These are phyloP conservation scores for Oscheius myriophilus DNA, from an alignment of 2,888 invertebrate genomes.

Conservation along the genomic window DNA sequence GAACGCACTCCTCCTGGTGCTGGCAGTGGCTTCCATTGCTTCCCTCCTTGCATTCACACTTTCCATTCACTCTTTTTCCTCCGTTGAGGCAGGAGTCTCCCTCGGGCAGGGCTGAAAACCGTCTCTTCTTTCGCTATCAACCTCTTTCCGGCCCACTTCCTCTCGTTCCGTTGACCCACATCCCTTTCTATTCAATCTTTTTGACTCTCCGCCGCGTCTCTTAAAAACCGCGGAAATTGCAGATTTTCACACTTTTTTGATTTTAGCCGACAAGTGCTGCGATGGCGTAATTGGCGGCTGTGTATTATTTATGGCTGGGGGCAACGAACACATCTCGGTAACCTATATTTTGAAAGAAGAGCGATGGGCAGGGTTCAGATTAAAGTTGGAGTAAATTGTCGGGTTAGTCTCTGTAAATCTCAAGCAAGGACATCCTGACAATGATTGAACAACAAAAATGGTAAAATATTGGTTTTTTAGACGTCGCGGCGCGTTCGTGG, in stretches of 20 bases:
- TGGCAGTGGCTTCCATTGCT: conserved; percentile 86
- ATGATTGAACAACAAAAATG: too few relatives aligned
- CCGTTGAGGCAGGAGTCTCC: conserved; percentile 86
- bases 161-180: conserved; percentile 15
- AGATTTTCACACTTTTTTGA: too few relatives aligned
- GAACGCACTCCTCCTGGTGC: conserved; percentile 85
- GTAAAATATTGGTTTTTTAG: too few relatives aligned
- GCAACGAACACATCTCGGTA: background rate
- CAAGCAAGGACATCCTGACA: too few relatives aligned
- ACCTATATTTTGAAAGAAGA: too few relatives aligned
- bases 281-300: conserved; percentile 1
- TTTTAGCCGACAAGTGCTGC: background rate
- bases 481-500: too few relatives aligned
- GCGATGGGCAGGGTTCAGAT: too few relatives aligned
- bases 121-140: background rate
- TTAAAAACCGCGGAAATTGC: background rate
- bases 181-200: background rate
- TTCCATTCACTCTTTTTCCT: conserved; percentile 74
- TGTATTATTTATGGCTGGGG: conserved; percentile 11
- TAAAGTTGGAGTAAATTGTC: too few relatives aligned
- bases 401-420: too few relatives aligned
- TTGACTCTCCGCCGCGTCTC: background rate
- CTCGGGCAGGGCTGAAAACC: conserved; percentile 73
- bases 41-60: conserved; percentile 73
- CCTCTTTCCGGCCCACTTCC: conserved; percentile 22